A percentile compares a stretch with the other conserved stretches of the same genome.
Conservation (phyloP, 2,888 invertebrate species). For the Rambutsinella grinnellia region DNA sequence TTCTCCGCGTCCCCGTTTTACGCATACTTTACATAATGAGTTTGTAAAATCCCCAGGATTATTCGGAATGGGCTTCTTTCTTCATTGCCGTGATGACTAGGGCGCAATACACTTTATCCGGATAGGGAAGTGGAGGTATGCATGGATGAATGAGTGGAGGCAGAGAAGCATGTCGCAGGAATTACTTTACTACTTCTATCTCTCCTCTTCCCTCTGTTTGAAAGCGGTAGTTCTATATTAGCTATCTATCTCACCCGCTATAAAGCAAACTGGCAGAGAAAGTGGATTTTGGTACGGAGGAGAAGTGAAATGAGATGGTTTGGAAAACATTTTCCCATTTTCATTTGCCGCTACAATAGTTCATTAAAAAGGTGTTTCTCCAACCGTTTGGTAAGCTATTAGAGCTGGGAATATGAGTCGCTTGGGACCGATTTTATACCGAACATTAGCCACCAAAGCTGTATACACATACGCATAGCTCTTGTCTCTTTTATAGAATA, state of each 20-base stretch:
- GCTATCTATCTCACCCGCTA: slow-evolving; percentile 41
- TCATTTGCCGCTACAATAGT: slow-evolving; percentile 74
- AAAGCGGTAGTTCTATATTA: slow-evolving; percentile 30
- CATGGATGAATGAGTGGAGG: slow-evolving; percentile 34
- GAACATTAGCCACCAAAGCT: slow-evolving; percentile 61
- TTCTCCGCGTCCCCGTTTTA: slow-evolving; percentile 47
- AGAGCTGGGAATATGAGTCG: slow-evolving; percentile 74
- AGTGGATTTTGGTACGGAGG: neutral
- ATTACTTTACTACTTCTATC: slow-evolving; percentile 30
- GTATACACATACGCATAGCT: slow-evolving; percentile 1
- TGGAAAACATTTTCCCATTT: slow-evolving; percentile 68
- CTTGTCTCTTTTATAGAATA: too few species aligned
- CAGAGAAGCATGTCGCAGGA: slow-evolving; percentile 38
- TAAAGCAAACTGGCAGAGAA: slow-evolving; percentile 36
- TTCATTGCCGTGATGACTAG: slow-evolving; percentile 47
- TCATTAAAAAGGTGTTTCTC: slow-evolving; percentile 82
- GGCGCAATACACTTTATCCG: slow-evolving; percentile 9
- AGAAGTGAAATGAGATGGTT: slow-evolving; percentile 56
- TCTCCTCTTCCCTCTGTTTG: slow-evolving; percentile 3
- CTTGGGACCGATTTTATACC: slow-evolving; percentile 70
- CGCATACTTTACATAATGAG: slow-evolving; percentile 63
- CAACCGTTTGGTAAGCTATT: slow-evolving; percentile 80
- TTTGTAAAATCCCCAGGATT: slow-evolving; percentile 49
- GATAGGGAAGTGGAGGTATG: slow-evolving; percentile 12
- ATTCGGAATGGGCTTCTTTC: slow-evolving; percentile 48